These are phyloP conservation scores for Dasypus novemcinctus DNA, from an alignment of 2,113 vertebrate genomes.

Conservation along the genomic window DNA sequence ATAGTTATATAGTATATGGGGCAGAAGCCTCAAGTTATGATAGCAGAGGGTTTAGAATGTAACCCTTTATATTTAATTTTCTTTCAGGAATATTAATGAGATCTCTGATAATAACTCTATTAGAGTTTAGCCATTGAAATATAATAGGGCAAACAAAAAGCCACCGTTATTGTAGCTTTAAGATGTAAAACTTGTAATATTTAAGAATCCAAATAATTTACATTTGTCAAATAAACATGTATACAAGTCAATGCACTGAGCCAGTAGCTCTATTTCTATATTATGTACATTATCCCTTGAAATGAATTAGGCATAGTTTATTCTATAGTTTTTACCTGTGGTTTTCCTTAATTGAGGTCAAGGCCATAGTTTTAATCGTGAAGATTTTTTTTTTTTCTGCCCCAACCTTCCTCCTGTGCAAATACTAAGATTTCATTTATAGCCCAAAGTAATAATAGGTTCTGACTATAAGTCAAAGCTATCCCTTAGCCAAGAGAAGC, in stretches of 20 bases:
- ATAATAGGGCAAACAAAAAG: conserved; percentile 33
- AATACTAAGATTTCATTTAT: conserved; percentile 74
- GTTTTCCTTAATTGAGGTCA: conserved; percentile 63
- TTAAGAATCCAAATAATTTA: conserved; percentile 71
- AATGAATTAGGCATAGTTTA: conserved; percentile 50
- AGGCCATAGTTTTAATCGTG: conserved; percentile 45
- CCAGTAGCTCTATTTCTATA: conserved; percentile 49
- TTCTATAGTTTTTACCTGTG: conserved; percentile 53
- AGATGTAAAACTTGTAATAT: conserved; percentile 62
- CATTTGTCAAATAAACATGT: conserved; percentile 65
- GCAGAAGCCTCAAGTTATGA: neutral
- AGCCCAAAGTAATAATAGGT: conserved; percentile 56
- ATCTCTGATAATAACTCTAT: conserved; percentile 38
- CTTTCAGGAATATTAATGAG: conserved; percentile 61
- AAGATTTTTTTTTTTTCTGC: conserved; percentile 49
- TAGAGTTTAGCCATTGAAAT: conserved; percentile 31
- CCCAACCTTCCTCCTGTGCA: conserved; percentile 66
- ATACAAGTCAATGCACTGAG: conserved; percentile 25
- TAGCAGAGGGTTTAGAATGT: neutral
- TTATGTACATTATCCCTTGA: conserved; percentile 29
- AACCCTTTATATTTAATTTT: conserved; percentile 57
- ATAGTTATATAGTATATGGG: rapidly evolving
- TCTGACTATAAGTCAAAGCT: conserved; percentile 78
- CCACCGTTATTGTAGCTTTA: neutral
- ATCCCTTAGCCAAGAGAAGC: conserved; percentile 82